phyloP scores from a whole-genome alignment of 1,140 invertebrate species.

The Neodiprion lecontei region DNA sequence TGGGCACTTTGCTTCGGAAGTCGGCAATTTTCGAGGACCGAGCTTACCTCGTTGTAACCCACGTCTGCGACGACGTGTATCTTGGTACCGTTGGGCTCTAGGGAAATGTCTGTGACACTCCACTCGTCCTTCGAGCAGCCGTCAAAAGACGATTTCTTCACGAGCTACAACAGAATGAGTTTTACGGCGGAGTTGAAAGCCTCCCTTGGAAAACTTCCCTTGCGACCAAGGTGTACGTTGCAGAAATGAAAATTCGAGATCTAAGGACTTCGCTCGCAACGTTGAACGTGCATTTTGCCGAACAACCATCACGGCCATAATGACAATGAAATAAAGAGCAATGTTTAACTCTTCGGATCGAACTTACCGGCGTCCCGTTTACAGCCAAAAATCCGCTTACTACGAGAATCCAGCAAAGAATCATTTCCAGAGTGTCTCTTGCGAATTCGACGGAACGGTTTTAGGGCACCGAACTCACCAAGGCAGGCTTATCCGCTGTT shows the following conservation, averaged over 20 bases:
- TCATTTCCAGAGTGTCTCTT: neutral
- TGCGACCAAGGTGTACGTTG: too few species aligned
- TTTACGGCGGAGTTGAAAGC: conserved; percentile 8
- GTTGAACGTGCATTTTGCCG: too few species aligned
- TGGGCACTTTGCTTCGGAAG: neutral
- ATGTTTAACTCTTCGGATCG: too few species aligned
- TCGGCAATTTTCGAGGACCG: neutral
- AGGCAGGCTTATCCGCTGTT: too few species aligned
- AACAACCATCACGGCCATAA: too few species aligned
- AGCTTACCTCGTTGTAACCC: conserved; percentile 9
- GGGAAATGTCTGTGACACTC: conserved; percentile 20
- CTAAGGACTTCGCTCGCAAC: too few species aligned
- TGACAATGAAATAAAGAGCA: too few species aligned
- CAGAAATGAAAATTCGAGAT: too few species aligned
- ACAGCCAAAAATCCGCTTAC: neutral
- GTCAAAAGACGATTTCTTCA: conserved; percentile 21
- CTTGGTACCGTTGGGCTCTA: neutral
- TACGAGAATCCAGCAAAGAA: neutral
- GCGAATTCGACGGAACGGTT: neutral
- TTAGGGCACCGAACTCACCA: too few species aligned
- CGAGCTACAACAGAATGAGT: conserved; percentile 17
- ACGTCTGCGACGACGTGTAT: conserved; percentile 20
- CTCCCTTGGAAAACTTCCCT: too few species aligned
- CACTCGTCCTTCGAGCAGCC: conserved; percentile 15
- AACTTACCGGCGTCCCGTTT: neutral